These are phyloP conservation scores for Enteromius unitaeniatus DNA, from an alignment of 2,797 vertebrate genomes.

Conservation along the genomic window DNA sequence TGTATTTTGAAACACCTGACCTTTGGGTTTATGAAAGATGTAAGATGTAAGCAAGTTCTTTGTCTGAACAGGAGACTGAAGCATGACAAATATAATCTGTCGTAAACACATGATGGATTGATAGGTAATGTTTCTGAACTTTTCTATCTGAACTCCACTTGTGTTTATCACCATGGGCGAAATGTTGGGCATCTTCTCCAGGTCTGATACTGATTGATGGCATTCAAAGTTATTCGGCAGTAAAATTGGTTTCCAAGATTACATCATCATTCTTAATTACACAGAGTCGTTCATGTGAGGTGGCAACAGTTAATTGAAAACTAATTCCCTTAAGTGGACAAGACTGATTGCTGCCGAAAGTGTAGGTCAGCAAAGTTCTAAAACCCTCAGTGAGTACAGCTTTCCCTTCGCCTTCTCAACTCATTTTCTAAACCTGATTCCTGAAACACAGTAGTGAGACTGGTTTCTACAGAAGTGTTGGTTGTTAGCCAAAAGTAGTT, in stretches of 20 bases:
- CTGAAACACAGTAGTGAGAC: background rate
- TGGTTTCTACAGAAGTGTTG: background rate
- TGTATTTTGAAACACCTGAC: conserved; percentile 1
- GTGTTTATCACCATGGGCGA: conserved; percentile 41
- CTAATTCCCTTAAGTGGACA: conserved; percentile 71
- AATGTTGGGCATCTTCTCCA: conserved; percentile 40
- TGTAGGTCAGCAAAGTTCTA: conserved; percentile 54
- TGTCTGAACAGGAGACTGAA: background rate
- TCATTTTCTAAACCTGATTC: background rate
- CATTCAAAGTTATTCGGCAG: conserved; percentile 59
- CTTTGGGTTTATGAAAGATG: conserved; percentile 16
- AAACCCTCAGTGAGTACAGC: conserved; percentile 22
- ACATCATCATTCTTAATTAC: conserved; percentile 90
- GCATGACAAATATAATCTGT: background rate
- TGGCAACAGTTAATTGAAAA: conserved; percentile 80
- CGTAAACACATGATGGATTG: conserved; percentile 13
- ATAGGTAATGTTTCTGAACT: background rate
- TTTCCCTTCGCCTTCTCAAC: conserved; percentile 13
- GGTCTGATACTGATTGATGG: conserved; percentile 62
- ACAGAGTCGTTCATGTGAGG: conserved; percentile 83
- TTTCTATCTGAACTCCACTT: conserved; percentile 12
- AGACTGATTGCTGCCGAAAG: conserved; percentile 59
- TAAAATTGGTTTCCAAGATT: conserved; percentile 81
- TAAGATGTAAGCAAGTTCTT: conserved; percentile 9
- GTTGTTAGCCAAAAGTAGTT: background rate